Evolutionary conservation across 1,140 invertebrate genomes (phyloP), one percentile per base, ranked within the genome.

Genomic region (Drosophila guanche): DNA sequence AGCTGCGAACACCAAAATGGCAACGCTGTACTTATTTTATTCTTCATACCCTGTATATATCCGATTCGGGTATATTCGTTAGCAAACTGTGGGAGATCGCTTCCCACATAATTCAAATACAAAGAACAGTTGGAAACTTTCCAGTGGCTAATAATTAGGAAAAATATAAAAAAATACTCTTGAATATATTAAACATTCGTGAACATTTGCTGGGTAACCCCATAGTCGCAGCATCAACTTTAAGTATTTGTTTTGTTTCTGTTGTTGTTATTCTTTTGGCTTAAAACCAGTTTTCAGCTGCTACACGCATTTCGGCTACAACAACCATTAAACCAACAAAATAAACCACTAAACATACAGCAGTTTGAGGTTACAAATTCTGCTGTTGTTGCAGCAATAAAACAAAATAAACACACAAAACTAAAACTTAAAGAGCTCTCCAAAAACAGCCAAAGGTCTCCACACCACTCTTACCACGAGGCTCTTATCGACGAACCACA

Each of bases 321-420:
- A 47, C 50, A 79, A 68, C 52, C 66, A 81, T 76, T 81, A 72
- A 81, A 59, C 75, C 58, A 20, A 76, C n/a, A 66, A 79, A 76
- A 71, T 63, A 73, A 78, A 57, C 74, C 73, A 57, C 58, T 33
- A 60, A 73, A 77, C 71, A 77, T 58, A 61, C 58, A 70, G 67
- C 71, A 70, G 47, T 42, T 78, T 76, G 71, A 79, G 80, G 80
- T 83, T 83, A 85, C 63, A 69, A 85, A 76, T 71, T 81, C 59
- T 80, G 68, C 61, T 55, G 62, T 69, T 76, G 65, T 50, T 52
- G 57, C 61, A 60, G 67, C 61, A 58, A 62, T 37, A 37, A 37
- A 37, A 37, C 33, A 60, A 52, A 29, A 27, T 3, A 50, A 27
- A 50, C 29, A 16, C 4, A 29, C 25, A 25, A 25, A 33, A 58